Percentiles rank a stretch among this genome's conserved stretches.
phyloP scores from a whole-genome alignment of 2,888 invertebrate genomes.

The Hemistola chrysoprasaria region DNA sequence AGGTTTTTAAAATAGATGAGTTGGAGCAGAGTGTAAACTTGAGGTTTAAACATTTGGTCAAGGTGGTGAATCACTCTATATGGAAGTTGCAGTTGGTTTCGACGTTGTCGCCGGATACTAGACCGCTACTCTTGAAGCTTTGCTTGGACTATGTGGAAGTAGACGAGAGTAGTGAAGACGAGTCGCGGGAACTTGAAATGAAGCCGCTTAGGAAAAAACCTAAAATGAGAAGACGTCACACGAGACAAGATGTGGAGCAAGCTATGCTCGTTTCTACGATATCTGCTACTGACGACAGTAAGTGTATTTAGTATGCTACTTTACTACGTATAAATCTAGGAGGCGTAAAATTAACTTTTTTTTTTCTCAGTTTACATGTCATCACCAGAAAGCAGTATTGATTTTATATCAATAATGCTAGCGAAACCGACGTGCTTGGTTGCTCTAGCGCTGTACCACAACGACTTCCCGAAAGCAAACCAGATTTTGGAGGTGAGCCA shows the following conservation, averaged over 20 bases:
- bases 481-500: conserved; percentile 89
- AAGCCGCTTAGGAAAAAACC: conserved; percentile 62
- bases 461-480: conserved; percentile 87
- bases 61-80: conserved; percentile 84
- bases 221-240: conserved; percentile 58
- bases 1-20: conserved; percentile 48
- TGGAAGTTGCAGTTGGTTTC: conserved; percentile 89
- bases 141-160: conserved; percentile 75
- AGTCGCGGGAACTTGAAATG: conserved; percentile 58
- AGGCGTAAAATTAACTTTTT: conserved; percentile 3
- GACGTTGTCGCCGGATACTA: conserved; percentile 73
- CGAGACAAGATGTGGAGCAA: conserved; percentile 61
- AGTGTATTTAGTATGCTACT: no score
- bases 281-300: conserved; percentile 63
- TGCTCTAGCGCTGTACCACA: conserved; percentile 88
- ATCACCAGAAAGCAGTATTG: conserved; percentile 57
- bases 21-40: conserved; percentile 42
- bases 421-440: conserved; percentile 89
- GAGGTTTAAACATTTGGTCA: conserved; percentile 62
- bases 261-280: conserved; percentile 64
- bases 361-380: conserved; percentile 45
- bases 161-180: conserved; percentile 73
- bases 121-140: conserved; percentile 63
- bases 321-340: no score
- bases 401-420: conserved; percentile 86